Base-by-base conservation (phyloP, 1,140 invertebrate species). In the Cherax quadricarinatus region DNA sequence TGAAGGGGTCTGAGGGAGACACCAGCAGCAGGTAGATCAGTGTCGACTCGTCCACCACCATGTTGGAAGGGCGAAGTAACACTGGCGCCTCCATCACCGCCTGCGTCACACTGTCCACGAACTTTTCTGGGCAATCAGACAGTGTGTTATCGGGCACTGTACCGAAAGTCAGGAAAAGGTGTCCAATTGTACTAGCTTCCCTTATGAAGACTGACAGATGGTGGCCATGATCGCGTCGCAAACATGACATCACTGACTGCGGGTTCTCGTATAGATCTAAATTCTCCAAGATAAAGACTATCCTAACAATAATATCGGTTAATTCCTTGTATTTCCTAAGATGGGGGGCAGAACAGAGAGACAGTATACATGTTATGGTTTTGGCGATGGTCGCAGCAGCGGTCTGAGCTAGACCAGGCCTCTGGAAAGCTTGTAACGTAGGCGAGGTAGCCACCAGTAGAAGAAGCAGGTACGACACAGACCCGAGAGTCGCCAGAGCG, bases 21-120 rank as follows among this genome's bases (percentile, higher is more conserved):
- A 24, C 21, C 18, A 83, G 81, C 51, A 57, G 51, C 81, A 83
- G 81, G 18, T 60, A 21, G 21, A 83, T 60, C 51, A 83, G 51
- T 21, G 81, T 83, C 51, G 81, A 53, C 51, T 83, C 81, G 81
- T 83, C 81, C 81, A 83, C 81, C 81, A 83, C 81, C 81, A 83
- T 83, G 4, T 60, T 60, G n/a, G 81, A 83, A 5, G 81, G 57
- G 3, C 12, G 24, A 3, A 83, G 81, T 21, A 53, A 5, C 53
- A 83, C 81, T 4, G 81, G 81, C 81, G 81, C 81, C 51, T 83
- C 81, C 81, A 83, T 83, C 51, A 83, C 41, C 51, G n/a, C 51
- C 81, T 83, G 51, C 6, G 81, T 83, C 81, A 83, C 81, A 51
- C 81, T 83, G 81, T 83, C 81, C 81, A 83, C 1, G 51, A 83